Base-by-base conservation (phyloP, 2,888 invertebrate species). In the Aporophyla lueneburgensis region DNA sequence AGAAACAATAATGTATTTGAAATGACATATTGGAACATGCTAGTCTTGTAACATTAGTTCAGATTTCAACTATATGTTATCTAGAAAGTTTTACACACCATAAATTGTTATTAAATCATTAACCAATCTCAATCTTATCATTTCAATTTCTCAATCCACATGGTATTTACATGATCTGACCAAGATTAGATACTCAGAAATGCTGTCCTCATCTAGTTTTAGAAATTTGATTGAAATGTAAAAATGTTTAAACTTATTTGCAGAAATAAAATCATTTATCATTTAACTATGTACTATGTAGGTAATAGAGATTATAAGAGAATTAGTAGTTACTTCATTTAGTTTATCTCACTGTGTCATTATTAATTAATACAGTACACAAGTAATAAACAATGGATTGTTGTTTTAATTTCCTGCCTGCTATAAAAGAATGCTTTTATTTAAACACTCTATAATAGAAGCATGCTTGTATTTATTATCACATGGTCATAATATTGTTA, bases 371-470 rank as follows among this genome's bases (percentile, higher is more conserved):
- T 21, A 54, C 4, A 62, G 12, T n/a, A n/a, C n/a, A 5, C 9
- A 49, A 53, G 27, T n/a, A 59, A 59, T 53, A 40, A 51, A 61
- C 59, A 82, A 51, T 66, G 40, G 40, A n/a, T 24, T 43, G 12
- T 54, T 75, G 46, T 76, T 66, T 78, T 49, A 10, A 82, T 56
- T 82, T 82, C 46, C 78, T 76, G 66, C 33, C 10, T 21, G 14
- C 66, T 63, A 5, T 21, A 67, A 16, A 76, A 27, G 27, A 12
- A 63, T 53, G 21, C 27, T 27, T 65, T 40, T 16, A 61, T 62
- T 53, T 54, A 62, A 24, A 40, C 5, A 56, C 46, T 19, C 10
- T 27, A 2, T 19, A 59, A 5, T 19, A 33, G 6, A 27, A 59
- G 59, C 59, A 67, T 33, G 49, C 21, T 59, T 65, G 53, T 21